Conservation (phyloP, 2,113 vertebrate genomes). For the Lota lota region DNA sequence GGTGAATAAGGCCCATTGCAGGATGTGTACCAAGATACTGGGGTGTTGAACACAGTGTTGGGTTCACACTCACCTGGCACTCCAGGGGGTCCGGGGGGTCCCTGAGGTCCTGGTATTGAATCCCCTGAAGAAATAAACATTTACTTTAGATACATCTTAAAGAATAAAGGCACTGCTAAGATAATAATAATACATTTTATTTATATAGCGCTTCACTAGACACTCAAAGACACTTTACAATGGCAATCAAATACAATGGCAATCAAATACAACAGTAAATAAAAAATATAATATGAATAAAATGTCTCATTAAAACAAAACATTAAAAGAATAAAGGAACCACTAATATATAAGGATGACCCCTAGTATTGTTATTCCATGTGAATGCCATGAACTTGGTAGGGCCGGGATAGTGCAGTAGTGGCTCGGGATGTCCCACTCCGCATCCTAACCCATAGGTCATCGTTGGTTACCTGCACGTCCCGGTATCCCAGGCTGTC, state of each 20-base stretch:
- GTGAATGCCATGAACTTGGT: not conserved
- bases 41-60: too few relatives aligned
- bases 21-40: too few relatives aligned
- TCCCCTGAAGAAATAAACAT: constrained; percentile 49
- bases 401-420: not conserved
- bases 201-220: too few relatives aligned
- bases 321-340: not conserved
- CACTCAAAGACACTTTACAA: too few relatives aligned
- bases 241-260: too few relatives aligned
- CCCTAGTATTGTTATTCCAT: too few relatives aligned
- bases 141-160: not conserved
- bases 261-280: not conserved
- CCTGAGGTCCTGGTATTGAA: constrained; percentile 70
- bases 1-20: too few relatives aligned
- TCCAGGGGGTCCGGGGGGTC: constrained; percentile 82
- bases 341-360: too few relatives aligned
- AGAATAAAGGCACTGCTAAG: not conserved
- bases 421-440: too few relatives aligned
- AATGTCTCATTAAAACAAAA: too few relatives aligned
- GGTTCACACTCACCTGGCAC: constrained; percentile 67
- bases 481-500: constrained; percentile 70
- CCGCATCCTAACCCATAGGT: not conserved
- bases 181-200: not conserved
- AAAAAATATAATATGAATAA: too few relatives aligned
- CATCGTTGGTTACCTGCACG: constrained; percentile 57